Conservation (phyloP, 92 coral and sea anemone species). For the Epizoanthus scotinus region DNA sequence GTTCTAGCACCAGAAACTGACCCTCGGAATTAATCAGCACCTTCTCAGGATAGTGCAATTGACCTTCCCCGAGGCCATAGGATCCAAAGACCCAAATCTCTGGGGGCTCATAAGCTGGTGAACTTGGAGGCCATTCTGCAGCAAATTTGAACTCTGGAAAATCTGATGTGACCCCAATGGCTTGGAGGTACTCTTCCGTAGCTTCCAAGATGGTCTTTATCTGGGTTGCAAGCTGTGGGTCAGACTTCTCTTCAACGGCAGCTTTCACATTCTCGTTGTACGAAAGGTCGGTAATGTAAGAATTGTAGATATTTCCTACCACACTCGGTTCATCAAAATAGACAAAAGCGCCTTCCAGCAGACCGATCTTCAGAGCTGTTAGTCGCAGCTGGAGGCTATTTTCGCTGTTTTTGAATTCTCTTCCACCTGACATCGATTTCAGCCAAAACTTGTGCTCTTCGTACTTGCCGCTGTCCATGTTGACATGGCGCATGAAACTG, state of each 20-base stretch:
- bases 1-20: conserved; percentile 79
- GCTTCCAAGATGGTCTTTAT: conserved; percentile 56
- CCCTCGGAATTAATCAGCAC: conserved; percentile 76
- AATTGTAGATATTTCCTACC: conserved; percentile 47
- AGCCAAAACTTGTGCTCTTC: conserved; percentile 59
- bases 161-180: conserved; percentile 41
- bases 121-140: conserved; percentile 46
- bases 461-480: conserved; percentile 56
- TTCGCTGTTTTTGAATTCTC: conserved; percentile 47
- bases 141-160: conserved; percentile 59
- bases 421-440: conserved; percentile 43
- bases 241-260: conserved; percentile 59
- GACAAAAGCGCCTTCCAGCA: conserved; percentile 64
- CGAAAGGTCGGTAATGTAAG: conserved; percentile 41
- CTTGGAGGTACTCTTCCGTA: conserved; percentile 12
- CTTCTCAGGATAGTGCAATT: conserved; percentile 72
- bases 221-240: conserved; percentile 49
- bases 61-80: conserved; percentile 80
- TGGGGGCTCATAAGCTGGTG: conserved; percentile 68
- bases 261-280: conserved; percentile 53
- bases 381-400: conserved; percentile 51
- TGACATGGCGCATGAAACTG: conserved; percentile 50
- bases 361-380: conserved; percentile 60
- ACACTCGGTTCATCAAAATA: conserved; percentile 61
- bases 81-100: conserved; percentile 95